These are phyloP conservation scores for Ylistrum balloti DNA, from an alignment of 1,140 invertebrate species.

Conservation along the genomic window DNA sequence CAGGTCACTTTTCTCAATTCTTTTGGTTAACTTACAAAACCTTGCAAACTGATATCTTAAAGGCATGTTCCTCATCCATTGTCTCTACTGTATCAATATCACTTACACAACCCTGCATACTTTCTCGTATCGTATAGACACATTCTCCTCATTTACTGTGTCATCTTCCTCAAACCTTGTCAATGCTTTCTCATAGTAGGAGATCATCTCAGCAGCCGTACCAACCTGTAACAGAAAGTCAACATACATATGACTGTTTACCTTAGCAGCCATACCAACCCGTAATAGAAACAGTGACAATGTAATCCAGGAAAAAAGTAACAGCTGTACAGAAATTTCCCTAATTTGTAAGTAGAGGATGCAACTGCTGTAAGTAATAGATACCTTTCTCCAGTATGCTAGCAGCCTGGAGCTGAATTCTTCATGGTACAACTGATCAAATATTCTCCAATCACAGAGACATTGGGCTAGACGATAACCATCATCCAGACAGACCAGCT, in stretches of 20 bases:
- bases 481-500: conserved; percentile 78
- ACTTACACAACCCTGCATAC: conserved; percentile 80
- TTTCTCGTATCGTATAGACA: conserved; percentile 79
- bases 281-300: conserved; percentile 62
- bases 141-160: conserved; percentile 76
- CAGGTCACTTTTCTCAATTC: no score
- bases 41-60: no score
- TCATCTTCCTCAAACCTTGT: conserved; percentile 76
- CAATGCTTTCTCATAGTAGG: conserved; percentile 75
- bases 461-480: conserved; percentile 73
- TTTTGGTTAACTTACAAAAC: no score
- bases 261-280: conserved; percentile 76
- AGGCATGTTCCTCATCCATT: no score
- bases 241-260: no score
- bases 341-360: no score
- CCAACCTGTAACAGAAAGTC: conserved; percentile 73
- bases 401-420: conserved; percentile 79
- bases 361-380: neutral
- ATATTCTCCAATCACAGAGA: conserved; percentile 79
- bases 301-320: no score
- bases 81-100: no score
- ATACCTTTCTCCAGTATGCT: conserved; percentile 80
- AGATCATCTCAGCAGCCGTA: conserved; percentile 75
- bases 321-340: no score
- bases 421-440: conserved; percentile 80